Conservation (phyloP, 2,888 invertebrate genomes). For the Chrysina gloriosa region DNA sequence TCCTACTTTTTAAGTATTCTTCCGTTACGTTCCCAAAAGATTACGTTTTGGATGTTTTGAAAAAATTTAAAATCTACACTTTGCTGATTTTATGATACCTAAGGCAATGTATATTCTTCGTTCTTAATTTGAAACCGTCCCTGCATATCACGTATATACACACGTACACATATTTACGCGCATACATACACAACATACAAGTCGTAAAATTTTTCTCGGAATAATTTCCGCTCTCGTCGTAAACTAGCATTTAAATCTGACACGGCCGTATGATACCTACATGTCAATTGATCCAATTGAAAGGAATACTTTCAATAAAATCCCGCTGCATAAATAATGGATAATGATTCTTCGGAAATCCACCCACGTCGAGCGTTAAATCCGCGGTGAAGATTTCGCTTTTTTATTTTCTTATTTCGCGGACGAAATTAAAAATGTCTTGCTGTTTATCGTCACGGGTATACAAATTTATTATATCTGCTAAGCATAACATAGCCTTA, state of each 20-base stretch:
- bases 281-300: constrained; percentile 53
- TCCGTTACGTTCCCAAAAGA: too few species aligned
- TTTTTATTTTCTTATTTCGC: not conserved
- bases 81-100: too few species aligned
- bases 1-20: too few species aligned
- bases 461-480: too few species aligned
- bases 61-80: too few species aligned
- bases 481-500: too few species aligned
- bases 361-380: constrained; percentile 46
- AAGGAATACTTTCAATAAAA: constrained; percentile 53
- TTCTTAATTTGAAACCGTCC: not conserved
- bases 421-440: constrained; percentile 9
- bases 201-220: constrained; percentile 46
- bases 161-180: not conserved
- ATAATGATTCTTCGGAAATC: constrained; percentile 52
- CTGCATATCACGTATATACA: not conserved
- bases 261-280: constrained; percentile 49
- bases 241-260: constrained; percentile 52
- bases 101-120: too few species aligned
- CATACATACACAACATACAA: constrained; percentile 28
- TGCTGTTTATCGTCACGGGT: not conserved
- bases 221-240: constrained; percentile 47
- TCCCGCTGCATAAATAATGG: constrained; percentile 52
- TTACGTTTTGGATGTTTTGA: too few species aligned
- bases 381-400: constrained; percentile 10